phyloP scores from a whole-genome alignment of 2,888 invertebrate genomes.

The Hoplodrina blanda region DNA sequence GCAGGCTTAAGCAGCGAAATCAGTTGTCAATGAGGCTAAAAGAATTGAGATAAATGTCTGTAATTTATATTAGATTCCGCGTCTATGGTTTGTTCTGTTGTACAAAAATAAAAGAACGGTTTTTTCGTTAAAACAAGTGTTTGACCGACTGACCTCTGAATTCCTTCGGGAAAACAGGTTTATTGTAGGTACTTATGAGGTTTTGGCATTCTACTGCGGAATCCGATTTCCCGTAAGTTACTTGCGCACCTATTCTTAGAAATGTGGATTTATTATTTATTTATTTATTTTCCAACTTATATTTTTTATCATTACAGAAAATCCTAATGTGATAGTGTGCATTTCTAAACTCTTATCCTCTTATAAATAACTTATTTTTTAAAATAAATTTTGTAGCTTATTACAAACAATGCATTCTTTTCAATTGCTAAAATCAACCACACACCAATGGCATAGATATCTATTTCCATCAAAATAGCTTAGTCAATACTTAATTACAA shows the following conservation, averaged over 20 bases:
- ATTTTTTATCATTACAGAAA: no score
- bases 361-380: no score
- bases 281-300: no score
- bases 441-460: no score
- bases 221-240: neutral
- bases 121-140: neutral
- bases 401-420: no score
- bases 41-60: neutral
- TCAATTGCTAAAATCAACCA: no score
- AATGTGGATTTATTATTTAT: neutral
- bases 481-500: no score
- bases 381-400: no score
- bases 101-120: conserved; percentile 14
- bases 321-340: no score
- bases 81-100: neutral
- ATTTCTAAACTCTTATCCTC: no score
- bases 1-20: neutral
- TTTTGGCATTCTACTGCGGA: neutral
- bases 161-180: conserved; percentile 16
- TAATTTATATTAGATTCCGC: neutral
- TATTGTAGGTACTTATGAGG: conserved; percentile 1
- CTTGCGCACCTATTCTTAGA: neutral
- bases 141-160: conserved; percentile 50
- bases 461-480: no score
- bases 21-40: neutral